Conservation (phyloP, 2,888 invertebrate genomes). For the Phaonia tiefii region DNA sequence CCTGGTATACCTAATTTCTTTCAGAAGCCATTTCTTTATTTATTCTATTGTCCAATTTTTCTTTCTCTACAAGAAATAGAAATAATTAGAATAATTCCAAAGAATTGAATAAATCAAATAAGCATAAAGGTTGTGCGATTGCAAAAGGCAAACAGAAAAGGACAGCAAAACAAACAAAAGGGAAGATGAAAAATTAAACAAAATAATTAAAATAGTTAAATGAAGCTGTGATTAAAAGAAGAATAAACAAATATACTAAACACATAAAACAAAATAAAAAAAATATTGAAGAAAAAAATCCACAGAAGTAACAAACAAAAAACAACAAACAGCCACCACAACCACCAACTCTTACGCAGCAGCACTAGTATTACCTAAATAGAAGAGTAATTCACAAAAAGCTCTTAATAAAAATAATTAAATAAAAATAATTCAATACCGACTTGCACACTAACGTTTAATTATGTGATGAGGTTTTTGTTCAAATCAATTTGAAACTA, state of each 20-base stretch:
- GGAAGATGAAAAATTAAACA: constrained; percentile 37
- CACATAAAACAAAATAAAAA: constrained; percentile 31
- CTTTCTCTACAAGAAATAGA: constrained; percentile 4
- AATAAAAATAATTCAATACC: background rate
- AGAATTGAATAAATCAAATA: constrained; percentile 9
- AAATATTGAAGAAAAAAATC: constrained; percentile 33
- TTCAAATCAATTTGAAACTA: constrained; percentile 55
- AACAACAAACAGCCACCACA: constrained; percentile 33
- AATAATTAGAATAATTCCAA: background rate
- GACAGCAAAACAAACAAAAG: constrained; percentile 52
- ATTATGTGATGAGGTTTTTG: constrained; percentile 50
- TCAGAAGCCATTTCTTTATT: background rate
- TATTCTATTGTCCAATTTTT: background rate
- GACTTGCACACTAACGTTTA: constrained; percentile 27
- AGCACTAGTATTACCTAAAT: too few relatives aligned
- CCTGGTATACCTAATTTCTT: too few relatives aligned
- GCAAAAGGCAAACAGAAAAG: constrained; percentile 24
- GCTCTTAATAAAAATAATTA: background rate
- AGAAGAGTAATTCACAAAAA: too few relatives aligned
- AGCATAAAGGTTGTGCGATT: constrained; percentile 54
- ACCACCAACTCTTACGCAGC: constrained; percentile 19
- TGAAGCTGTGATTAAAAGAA: constrained; percentile 64
- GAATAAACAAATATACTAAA: constrained; percentile 47
- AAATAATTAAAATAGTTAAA: constrained; percentile 43
- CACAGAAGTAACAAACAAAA: constrained; percentile 40